These are phyloP conservation scores for Keiferia lycopersicella DNA, from an alignment of 2,888 invertebrate species.

Conservation along the genomic window DNA sequence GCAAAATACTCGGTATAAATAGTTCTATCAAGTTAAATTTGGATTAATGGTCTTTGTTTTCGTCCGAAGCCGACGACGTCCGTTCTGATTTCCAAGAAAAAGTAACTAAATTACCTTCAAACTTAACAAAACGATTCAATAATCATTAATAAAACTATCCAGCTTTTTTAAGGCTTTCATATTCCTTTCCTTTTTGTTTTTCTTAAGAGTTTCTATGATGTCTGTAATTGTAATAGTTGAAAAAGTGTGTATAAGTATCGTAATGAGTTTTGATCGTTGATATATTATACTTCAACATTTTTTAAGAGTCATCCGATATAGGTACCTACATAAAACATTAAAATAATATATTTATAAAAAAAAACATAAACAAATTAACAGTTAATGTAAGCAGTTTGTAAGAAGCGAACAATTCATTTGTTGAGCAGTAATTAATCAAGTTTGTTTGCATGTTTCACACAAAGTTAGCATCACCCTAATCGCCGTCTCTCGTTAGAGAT, in stretches of 20 bases:
- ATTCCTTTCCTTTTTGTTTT: not conserved
- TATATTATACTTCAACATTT: no score
- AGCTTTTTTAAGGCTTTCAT: not conserved
- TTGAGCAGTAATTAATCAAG: not conserved
- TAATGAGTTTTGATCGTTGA: no score
- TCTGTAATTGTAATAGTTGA: no score
- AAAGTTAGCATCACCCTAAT: conserved; percentile 7
- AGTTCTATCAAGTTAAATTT: not conserved
- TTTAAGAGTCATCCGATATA: no score
- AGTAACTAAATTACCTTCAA: conserved; percentile 24
- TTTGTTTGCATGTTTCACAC: not conserved
- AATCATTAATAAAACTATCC: conserved; percentile 24
- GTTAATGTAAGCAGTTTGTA: no score
- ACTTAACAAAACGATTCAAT: conserved; percentile 26
- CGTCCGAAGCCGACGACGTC: conserved; percentile 1
- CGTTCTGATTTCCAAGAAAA: conserved; percentile 15
- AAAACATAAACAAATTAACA: no score
- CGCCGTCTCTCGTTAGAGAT: not conserved
- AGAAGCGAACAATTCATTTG: not conserved
- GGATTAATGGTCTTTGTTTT: not conserved
- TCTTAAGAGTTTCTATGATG: not conserved
- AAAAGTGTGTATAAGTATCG: no score
- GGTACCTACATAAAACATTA: no score
- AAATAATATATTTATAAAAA: no score
- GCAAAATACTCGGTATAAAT: not conserved